Percentiles rank a stretch among this genome's conserved stretches.
Evolutionary conservation across 2,113 vertebrate species (phyloP).

Genomic region (Odocoileus virginianus): DNA sequence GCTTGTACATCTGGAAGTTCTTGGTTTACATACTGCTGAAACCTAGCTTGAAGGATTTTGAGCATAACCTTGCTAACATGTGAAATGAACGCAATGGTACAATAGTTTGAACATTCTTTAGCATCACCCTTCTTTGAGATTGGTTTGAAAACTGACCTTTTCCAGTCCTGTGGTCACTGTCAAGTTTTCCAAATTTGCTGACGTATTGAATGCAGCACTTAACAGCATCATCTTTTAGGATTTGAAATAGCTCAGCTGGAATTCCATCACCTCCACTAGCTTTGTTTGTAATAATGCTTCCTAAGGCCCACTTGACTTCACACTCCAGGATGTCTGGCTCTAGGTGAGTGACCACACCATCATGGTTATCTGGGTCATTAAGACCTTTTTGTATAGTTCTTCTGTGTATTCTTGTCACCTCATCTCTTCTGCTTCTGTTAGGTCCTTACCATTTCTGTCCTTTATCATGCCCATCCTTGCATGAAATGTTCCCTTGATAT

Average conservation of each 20-base stretch:
- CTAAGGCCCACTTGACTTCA: neutral
- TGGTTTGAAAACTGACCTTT: neutral
- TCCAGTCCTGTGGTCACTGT: neutral
- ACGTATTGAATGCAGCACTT: neutral
- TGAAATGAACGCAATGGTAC: neutral
- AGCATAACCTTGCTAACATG: neutral
- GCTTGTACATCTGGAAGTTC: neutral
- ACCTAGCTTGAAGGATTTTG: neutral
- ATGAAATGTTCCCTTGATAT: neutral
- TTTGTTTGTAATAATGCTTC: neutral
- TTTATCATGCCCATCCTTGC: neutral
- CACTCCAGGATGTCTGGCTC: neutral
- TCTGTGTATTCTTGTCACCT: neutral
- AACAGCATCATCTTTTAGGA: neutral
- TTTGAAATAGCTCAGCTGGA: neutral
- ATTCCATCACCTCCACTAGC: neutral
- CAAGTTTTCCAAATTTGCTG: neutral
- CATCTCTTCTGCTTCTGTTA: neutral
- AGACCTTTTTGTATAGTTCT: neutral
- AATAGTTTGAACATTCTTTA: neutral
- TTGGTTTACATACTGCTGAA: neutral
- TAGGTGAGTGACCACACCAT: neutral
- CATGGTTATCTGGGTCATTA: neutral
- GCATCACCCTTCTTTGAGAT: neutral
- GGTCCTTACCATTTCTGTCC: neutral